Conservation (phyloP, 2,113 vertebrate genomes). For the Prochilodus magdalenae region DNA sequence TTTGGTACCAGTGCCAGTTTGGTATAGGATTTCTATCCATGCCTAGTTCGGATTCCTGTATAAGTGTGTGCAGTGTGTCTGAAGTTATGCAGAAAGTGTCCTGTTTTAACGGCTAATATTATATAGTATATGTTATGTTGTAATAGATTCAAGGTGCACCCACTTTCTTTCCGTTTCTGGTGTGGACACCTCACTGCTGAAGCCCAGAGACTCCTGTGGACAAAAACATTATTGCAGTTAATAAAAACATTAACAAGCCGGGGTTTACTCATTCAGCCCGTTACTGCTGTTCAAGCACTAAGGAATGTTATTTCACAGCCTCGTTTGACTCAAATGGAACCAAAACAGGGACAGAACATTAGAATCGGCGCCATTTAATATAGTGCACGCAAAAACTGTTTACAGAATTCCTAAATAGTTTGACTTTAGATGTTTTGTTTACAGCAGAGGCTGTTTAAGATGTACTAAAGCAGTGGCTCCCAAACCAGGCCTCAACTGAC, state of each 20-base stretch:
- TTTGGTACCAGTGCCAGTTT: too few relatives aligned
- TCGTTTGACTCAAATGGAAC: too few relatives aligned
- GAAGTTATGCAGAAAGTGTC: neutral
- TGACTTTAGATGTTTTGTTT: too few relatives aligned
- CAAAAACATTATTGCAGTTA: slow-evolving; percentile 37
- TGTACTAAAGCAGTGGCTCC: too few relatives aligned
- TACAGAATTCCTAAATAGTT: neutral
- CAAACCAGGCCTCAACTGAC: too few relatives aligned
- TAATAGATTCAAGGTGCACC: slow-evolving; percentile 57
- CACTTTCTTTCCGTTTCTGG: slow-evolving; percentile 97
- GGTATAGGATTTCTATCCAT: too few relatives aligned
- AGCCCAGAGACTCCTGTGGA: slow-evolving; percentile 89
- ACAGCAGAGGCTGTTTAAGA: too few relatives aligned
- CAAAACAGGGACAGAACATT: too few relatives aligned
- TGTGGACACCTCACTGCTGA: slow-evolving; percentile 89
- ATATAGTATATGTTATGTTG: neutral
- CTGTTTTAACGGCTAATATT: neutral
- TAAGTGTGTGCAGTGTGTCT: too few relatives aligned
- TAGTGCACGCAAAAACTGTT: neutral
- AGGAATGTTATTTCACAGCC: neutral
- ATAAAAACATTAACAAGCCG: slow-evolving; percentile 1
- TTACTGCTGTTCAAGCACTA: neutral
- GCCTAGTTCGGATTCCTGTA: too few relatives aligned
- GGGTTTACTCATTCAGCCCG: neutral
- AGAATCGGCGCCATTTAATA: too few relatives aligned